Evolutionary conservation across 2,888 invertebrate genomes (phyloP), one percentile per base, ranked within the genome.

Genomic region (Cephus rjabovi): DNA sequence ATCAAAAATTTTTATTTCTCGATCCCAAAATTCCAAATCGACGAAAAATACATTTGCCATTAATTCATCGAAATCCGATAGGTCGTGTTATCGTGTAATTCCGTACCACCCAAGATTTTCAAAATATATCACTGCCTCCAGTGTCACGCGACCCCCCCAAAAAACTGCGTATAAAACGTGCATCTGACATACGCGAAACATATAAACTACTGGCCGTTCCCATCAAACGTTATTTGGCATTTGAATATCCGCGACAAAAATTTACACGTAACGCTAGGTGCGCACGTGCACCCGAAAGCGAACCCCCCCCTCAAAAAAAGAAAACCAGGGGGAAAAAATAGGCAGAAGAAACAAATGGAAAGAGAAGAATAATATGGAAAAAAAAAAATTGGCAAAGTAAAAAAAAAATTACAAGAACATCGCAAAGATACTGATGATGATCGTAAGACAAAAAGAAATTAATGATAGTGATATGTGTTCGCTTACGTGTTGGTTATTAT

Each of bases 131-230:
- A 40, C 15, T 12, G 37, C 37, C 37, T 4, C 37, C 12, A 40
- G 12, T 40, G 37, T 15, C 30, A 11, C 75, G 23, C 75, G 23
- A 23, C n/a, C 75, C n/a, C 30, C 30, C 75, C 74, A 34, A 12
- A n/a, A n/a, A 34, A 34, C 11, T 34, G 30, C 74, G 23, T 35
- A 40, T 4, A 40, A 40, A 40, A 40, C 12, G 37, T 34, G 37
- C 34, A 12, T 34, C n/a, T 34, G n/a, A 23, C 30, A 34, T 74
- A 34, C 15, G 31, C 69, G 33, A 33, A 76, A 76, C 30, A n/a
- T 34, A 74, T 76, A 80, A 80, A 73, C 76, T 80, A 80, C 80
- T 80, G 80, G 80, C 80, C 79, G 73, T 77, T 80, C 76, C 77
- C 77, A 79, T 40, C 37, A 40, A 40, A 77, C 77, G 35, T 68